These are phyloP conservation scores for Lontra canadensis DNA, from an alignment of 2,113 vertebrate species.

Conservation along the genomic window DNA sequence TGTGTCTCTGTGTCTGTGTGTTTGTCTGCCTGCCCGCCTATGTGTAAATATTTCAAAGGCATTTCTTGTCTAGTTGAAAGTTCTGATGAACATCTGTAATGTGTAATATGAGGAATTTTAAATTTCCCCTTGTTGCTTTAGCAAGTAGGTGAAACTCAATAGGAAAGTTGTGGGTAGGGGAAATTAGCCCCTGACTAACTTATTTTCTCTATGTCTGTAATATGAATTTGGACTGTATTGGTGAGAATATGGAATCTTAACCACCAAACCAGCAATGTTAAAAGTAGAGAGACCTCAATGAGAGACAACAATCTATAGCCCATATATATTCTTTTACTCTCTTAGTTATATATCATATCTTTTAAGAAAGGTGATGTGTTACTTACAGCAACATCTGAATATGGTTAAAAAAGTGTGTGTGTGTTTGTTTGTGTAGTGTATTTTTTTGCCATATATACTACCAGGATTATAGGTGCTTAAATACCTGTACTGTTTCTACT, in stretches of 20 bases:
- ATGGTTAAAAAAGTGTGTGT: neutral
- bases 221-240: neutral
- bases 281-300: neutral
- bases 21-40: neutral
- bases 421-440: neutral
- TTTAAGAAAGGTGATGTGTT: neutral
- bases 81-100: constrained; percentile 22
- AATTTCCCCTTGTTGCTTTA: neutral
- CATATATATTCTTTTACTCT: neutral
- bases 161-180: neutral
- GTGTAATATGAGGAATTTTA: constrained; percentile 4
- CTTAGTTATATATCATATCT: neutral
- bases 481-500: constrained; percentile 7
- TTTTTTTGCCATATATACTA: neutral
- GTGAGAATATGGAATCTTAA: neutral
- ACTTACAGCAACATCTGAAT: neutral
- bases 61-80: neutral
- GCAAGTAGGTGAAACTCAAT: neutral
- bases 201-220: constrained; percentile 8
- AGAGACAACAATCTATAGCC: neutral
- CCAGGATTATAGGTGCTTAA: neutral
- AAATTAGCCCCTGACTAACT: neutral
- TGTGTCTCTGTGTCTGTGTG: neutral
- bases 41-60: constrained; percentile 39
- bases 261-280: neutral